Conservation (phyloP, 1,140 invertebrate genomes). For the Muscidifurax raptorellus region DNA sequence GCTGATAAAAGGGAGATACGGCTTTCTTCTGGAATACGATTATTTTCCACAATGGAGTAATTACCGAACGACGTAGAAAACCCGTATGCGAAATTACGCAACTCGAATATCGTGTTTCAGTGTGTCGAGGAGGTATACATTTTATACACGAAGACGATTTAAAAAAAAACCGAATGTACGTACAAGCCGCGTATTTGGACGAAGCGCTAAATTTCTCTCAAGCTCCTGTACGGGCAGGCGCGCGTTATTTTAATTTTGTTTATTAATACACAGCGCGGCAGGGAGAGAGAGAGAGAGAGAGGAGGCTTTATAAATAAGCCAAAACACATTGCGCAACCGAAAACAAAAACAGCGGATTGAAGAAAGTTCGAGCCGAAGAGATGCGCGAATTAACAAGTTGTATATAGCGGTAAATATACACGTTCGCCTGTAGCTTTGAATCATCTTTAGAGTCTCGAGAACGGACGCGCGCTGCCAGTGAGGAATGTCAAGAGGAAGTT, state of each 20-base stretch:
- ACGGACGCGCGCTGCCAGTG: not conserved
- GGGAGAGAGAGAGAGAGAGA: too few species aligned
- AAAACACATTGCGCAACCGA: not conserved
- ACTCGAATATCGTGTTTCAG: not conserved
- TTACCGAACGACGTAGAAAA: too few species aligned
- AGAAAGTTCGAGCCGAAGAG: not conserved
- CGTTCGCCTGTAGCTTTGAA: conserved; percentile 10
- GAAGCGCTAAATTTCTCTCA: not conserved
- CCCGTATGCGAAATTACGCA: not conserved
- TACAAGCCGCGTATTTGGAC: not conserved
- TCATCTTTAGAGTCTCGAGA: conserved; percentile 17
- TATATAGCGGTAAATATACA: conserved; percentile 26
- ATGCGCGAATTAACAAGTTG: conserved; percentile 7
- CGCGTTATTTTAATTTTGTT: not conserved
- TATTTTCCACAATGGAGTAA: too few species aligned
- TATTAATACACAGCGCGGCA: not conserved
- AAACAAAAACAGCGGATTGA: not conserved
- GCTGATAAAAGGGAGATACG: too few species aligned
- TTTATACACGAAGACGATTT: not conserved
- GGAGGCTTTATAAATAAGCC: too few species aligned
- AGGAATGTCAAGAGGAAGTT: conserved; percentile 32
- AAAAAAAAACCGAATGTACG: not conserved
- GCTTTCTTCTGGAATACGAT: too few species aligned
- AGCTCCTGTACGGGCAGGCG: not conserved
- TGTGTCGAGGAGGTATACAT: too few species aligned